A percentile compares a stretch with the other conserved stretches of the same genome.
These are phyloP conservation scores for Enteromius anoplus DNA, from an alignment of 2,797 vertebrate species.

Conservation along the genomic window DNA sequence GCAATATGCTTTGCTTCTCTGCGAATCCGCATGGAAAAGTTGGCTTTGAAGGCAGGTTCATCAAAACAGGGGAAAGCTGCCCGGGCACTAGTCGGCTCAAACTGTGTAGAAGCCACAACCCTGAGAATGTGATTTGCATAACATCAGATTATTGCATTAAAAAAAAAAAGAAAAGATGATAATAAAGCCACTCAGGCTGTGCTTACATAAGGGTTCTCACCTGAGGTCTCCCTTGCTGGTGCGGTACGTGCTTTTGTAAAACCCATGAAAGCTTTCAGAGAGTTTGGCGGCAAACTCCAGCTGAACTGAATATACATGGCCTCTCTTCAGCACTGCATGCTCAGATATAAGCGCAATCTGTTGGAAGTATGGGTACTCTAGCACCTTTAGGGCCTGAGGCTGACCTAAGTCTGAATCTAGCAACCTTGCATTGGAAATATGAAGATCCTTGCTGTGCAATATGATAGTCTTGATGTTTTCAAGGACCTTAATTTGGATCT, in stretches of 20 bases:
- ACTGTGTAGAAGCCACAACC: constrained; percentile 86
- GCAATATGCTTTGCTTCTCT: constrained; percentile 81
- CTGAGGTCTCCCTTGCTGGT: constrained; percentile 81
- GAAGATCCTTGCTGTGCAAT: constrained; percentile 82
- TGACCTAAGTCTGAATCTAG: constrained; percentile 56
- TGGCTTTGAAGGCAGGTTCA: constrained; percentile 90
- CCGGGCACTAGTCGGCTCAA: constrained; percentile 88
- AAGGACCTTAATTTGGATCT: constrained; percentile 76
- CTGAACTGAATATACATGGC: constrained; percentile 75
- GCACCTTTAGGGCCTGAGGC: constrained; percentile 64
- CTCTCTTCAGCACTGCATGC: constrained; percentile 68
- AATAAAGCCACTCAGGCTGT: not conserved
- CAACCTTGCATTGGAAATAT: constrained; percentile 72
- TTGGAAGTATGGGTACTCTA: constrained; percentile 79
- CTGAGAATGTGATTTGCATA: constrained; percentile 64
- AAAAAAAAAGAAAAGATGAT: not conserved
- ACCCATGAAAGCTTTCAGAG: constrained; percentile 85
- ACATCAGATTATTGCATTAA: not conserved
- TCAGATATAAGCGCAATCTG: constrained; percentile 82
- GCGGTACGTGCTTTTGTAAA: constrained; percentile 91
- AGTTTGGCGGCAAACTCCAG: constrained; percentile 83
- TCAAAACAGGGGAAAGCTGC: constrained; percentile 93
- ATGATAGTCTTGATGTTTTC: constrained; percentile 76
- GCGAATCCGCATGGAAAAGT: constrained; percentile 82
- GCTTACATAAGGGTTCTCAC: constrained; percentile 67